These are phyloP conservation scores for Gibbula magus DNA, from an alignment of 2,888 invertebrate genomes.

Conservation along the genomic window DNA sequence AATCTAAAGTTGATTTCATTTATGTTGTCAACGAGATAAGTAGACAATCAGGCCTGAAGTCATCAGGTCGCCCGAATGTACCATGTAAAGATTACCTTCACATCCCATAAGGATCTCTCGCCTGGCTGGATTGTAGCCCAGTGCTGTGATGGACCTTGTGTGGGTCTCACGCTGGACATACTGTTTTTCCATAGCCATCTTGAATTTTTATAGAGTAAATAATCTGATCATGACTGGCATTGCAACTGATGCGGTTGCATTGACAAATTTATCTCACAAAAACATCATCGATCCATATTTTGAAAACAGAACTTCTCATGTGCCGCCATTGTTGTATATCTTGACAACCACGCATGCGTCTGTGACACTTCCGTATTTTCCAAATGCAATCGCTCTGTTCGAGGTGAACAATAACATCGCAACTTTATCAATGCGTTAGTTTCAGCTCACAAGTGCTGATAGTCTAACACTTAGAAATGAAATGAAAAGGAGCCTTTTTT, in stretches of 20 bases:
- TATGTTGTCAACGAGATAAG: no score
- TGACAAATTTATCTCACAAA: not conserved
- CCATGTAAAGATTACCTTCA: conserved; percentile 68
- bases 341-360: conserved; percentile 57
- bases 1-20: no score
- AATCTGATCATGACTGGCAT: not conserved
- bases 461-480: no score
- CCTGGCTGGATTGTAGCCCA: conserved; percentile 71
- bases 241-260: not conserved
- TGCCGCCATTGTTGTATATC: conserved; percentile 64
- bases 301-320: conserved; percentile 7
- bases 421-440: no score
- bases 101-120: conserved; percentile 73
- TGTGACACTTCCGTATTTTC: not conserved
- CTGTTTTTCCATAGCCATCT: conserved; percentile 74
- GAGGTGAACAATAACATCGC: no score
- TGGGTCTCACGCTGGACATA: conserved; percentile 69
- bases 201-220: conserved; percentile 25
- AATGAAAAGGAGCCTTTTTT: no score
- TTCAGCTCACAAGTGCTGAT: no score
- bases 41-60: no score
- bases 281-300: not conserved
- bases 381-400: no score
- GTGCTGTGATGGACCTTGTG: conserved; percentile 70
- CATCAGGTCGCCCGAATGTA: not conserved